phyloP scores from a whole-genome alignment of 2,113 vertebrate species.

The Aphelocoma coerulescens region DNA sequence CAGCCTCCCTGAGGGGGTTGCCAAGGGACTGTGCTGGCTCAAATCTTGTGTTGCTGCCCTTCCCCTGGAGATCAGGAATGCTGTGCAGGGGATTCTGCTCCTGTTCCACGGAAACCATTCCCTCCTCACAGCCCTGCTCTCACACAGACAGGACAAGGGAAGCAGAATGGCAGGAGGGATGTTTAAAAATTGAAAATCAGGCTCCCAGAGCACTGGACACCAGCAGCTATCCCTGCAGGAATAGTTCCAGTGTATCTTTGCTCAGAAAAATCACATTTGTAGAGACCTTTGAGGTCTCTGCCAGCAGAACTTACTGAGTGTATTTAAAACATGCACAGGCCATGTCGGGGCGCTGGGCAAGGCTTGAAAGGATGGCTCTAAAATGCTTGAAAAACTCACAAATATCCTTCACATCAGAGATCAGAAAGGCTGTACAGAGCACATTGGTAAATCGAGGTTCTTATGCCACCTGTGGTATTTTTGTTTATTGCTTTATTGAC shows the following conservation, averaged over 20 bases:
- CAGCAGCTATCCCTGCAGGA: neutral
- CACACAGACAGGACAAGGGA: neutral
- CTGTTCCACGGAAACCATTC: neutral
- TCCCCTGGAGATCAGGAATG: neutral
- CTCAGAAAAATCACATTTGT: neutral
- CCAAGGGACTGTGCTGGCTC: neutral
- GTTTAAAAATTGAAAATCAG: neutral
- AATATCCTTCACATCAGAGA: neutral
- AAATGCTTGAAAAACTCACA: neutral
- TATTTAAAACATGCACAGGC: neutral
- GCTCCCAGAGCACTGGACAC: neutral
- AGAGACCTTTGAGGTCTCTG: neutral
- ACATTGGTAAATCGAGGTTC: neutral
- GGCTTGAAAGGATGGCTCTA: neutral
- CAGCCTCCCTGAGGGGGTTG: neutral
- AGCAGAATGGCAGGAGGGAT: neutral
- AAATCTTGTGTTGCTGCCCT: neutral
- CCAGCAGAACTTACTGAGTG: neutral
- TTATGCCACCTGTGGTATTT: neutral
- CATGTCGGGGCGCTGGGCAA: neutral
- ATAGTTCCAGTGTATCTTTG: neutral
- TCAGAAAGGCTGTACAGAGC: neutral
- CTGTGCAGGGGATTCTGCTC: rapidly evolving
- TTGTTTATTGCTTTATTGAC: neutral
- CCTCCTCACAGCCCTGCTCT: neutral